These are phyloP conservation scores for Ceryle rudis DNA, from an alignment of 2,797 vertebrate genomes.

Conservation along the genomic window DNA sequence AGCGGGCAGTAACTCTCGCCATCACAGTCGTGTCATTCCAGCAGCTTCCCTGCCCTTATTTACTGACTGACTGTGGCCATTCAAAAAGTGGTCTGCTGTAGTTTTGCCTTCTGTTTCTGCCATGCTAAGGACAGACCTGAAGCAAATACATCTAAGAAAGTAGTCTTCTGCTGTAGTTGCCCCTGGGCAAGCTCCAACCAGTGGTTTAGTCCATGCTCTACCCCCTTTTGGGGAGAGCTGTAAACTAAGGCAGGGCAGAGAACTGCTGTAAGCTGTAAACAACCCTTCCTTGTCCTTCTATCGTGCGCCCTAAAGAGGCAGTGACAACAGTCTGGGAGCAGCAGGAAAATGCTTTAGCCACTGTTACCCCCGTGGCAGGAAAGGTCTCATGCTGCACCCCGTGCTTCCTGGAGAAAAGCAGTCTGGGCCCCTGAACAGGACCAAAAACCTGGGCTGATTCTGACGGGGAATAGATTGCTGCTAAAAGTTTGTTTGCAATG, in stretches of 20 bases:
- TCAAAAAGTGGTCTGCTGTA: background rate
- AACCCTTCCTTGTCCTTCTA: background rate
- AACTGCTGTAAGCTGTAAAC: background rate
- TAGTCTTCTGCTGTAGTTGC: background rate
- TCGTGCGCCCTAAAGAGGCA: background rate
- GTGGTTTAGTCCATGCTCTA: background rate
- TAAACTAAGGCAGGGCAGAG: background rate
- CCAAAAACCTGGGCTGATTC: background rate
- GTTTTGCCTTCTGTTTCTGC: background rate
- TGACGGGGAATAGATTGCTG: background rate
- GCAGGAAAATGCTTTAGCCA: background rate
- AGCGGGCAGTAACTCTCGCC: background rate
- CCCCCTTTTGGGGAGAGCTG: background rate
- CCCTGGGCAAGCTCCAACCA: background rate
- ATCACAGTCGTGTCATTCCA: accelerated
- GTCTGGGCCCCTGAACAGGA: too few species aligned
- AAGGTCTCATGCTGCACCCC: accelerated
- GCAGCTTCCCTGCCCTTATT: background rate
- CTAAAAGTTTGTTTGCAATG: background rate
- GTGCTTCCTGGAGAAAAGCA: background rate
- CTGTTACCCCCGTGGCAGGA: background rate
- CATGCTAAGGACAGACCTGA: background rate
- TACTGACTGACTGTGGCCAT: too few species aligned
- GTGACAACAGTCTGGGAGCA: background rate
- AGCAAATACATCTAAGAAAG: background rate